phyloP scores from a whole-genome alignment of 1,140 invertebrate species.

The Colletes gigas region DNA sequence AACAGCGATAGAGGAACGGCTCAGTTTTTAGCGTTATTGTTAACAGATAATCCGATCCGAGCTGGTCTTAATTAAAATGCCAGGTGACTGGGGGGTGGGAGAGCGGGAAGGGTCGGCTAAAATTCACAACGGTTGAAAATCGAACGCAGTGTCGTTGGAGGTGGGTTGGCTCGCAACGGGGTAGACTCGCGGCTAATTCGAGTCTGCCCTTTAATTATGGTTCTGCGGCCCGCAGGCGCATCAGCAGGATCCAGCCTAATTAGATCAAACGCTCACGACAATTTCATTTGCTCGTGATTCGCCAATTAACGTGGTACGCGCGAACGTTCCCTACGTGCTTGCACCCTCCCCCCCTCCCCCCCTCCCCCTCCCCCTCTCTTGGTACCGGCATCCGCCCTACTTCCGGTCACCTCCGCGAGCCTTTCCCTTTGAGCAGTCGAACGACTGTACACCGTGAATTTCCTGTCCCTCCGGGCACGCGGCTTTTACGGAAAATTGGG shows the following conservation, averaged over 20 bases:
- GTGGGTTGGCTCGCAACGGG: not conserved
- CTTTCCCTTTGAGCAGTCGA: not conserved
- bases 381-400: not conserved
- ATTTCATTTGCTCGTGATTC: slow-evolving; percentile 64
- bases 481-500: slow-evolving; percentile 5
- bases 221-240: slow-evolving; percentile 34
- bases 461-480: not conserved
- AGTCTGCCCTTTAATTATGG: slow-evolving; percentile 63
- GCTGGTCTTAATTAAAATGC: slow-evolving; percentile 44
- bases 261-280: slow-evolving; percentile 59
- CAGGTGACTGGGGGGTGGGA: not conserved
- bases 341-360: not conserved
- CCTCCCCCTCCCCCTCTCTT: no score
- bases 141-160: slow-evolving; percentile 21
- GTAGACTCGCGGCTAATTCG: slow-evolving; percentile 56
- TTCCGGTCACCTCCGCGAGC: slow-evolving; percentile 12
- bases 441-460: not conserved
- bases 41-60: slow-evolving; percentile 42
- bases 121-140: slow-evolving; percentile 42
- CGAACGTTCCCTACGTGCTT: slow-evolving; percentile 32
- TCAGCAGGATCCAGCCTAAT: slow-evolving; percentile 43
- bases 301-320: slow-evolving; percentile 60
- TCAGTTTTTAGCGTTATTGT: slow-evolving; percentile 23
- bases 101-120: not conserved
- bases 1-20: not conserved